Conservation (phyloP, 2,797 vertebrate genomes). For the Schizopygopsis pylzovi region DNA sequence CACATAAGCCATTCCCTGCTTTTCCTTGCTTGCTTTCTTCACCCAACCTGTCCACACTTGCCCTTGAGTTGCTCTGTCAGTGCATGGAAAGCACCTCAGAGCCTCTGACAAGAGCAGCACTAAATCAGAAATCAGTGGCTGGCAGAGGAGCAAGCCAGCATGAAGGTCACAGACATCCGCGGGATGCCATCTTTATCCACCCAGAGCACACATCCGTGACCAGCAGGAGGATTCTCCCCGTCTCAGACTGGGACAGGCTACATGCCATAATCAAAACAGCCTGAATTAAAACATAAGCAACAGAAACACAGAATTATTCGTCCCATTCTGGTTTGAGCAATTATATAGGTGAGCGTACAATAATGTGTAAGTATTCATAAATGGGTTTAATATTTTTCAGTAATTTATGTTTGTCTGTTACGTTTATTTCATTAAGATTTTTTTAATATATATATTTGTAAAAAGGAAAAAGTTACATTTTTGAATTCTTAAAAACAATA, state of each 20-base stretch:
- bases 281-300: constrained; percentile 51
- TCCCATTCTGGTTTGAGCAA: neutral
- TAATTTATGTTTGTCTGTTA: neutral
- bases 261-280: constrained; percentile 68
- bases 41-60: constrained; percentile 69
- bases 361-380: neutral
- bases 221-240: constrained; percentile 73
- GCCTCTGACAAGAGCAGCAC: constrained; percentile 91
- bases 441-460: neutral
- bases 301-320: constrained; percentile 28
- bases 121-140: constrained; percentile 95
- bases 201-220: constrained; percentile 76
- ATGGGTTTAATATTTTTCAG: neutral
- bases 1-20: constrained; percentile 10
- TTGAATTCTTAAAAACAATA: neutral
- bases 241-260: constrained; percentile 56
- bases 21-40: constrained; percentile 48
- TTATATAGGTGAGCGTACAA: neutral
- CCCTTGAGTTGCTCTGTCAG: constrained; percentile 91
- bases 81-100: constrained; percentile 91
- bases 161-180: constrained; percentile 92
- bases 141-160: constrained; percentile 90
- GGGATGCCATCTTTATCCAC: constrained; percentile 90
- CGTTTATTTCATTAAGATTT: neutral
- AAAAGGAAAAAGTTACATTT: neutral